A percentile compares a stretch with the other conserved stretches of the same genome.
Conservation (phyloP, 2,113 vertebrate genomes). For the Ariopsis seemanni region DNA sequence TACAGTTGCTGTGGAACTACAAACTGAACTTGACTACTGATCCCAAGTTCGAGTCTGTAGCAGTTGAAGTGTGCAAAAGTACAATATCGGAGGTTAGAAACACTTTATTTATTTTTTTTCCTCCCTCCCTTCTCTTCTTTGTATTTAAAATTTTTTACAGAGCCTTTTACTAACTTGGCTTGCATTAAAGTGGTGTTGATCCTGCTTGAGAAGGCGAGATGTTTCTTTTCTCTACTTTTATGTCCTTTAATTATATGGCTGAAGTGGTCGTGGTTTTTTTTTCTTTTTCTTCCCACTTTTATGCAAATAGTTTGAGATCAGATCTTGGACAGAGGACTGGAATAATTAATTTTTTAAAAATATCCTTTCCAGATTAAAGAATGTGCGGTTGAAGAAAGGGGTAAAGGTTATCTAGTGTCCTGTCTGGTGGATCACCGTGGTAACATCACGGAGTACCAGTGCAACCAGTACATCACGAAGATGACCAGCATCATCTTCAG, state of each 20-base stretch:
- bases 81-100: constrained; percentile 81
- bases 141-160: neutral
- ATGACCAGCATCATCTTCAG: constrained; percentile 90
- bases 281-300: neutral
- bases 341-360: neutral
- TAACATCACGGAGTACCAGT: constrained; percentile 88
- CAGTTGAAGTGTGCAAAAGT: constrained; percentile 86
- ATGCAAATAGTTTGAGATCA: neutral
- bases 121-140: neutral
- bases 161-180: neutral
- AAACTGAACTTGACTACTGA: constrained; percentile 87
- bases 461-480: constrained; percentile 88
- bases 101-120: neutral
- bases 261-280: neutral
- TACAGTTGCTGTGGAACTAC: constrained; percentile 86
- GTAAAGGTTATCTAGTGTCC: constrained; percentile 85
- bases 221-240: neutral
- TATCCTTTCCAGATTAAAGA: constrained; percentile 78
- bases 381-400: constrained; percentile 82
- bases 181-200: neutral
- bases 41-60: constrained; percentile 87
- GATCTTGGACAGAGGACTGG: neutral
- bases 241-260: neutral
- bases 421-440: constrained; percentile 87
- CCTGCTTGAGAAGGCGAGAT: neutral